These are phyloP conservation scores for Cygnus olor DNA, from an alignment of 2,797 vertebrate genomes.

Conservation along the genomic window DNA sequence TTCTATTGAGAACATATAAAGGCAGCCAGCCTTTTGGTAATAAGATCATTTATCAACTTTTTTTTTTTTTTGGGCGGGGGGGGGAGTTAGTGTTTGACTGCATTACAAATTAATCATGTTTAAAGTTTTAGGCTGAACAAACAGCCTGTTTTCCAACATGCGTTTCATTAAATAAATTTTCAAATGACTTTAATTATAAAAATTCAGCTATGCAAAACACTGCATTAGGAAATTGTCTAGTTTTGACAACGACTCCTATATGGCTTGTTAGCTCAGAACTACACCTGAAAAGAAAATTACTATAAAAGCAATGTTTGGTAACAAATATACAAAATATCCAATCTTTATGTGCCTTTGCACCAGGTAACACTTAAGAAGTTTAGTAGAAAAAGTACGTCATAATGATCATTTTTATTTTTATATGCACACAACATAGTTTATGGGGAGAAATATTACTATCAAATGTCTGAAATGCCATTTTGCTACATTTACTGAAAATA, in stretches of 20 bases:
- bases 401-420: neutral
- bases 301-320: neutral
- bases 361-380: neutral
- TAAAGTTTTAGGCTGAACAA: slow-evolving; percentile 2
- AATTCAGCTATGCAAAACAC: neutral
- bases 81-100: neutral
- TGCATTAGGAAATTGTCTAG: neutral
- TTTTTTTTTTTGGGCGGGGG: neutral
- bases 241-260: neutral
- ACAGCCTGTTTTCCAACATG: neutral
- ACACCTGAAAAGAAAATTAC: neutral
- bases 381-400: neutral
- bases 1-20: neutral
- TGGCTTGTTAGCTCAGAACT: neutral
- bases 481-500: slow-evolving; percentile 3
- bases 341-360: neutral
- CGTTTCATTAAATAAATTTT: neutral
- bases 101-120: neutral
- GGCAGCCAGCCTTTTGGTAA: neutral
- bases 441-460: neutral
- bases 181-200: neutral
- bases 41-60: neutral
- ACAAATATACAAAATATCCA: neutral
- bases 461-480: neutral
- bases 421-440: neutral